Conservation (phyloP, 2,797 vertebrate species). For the Xiphophorus birchmanni region DNA sequence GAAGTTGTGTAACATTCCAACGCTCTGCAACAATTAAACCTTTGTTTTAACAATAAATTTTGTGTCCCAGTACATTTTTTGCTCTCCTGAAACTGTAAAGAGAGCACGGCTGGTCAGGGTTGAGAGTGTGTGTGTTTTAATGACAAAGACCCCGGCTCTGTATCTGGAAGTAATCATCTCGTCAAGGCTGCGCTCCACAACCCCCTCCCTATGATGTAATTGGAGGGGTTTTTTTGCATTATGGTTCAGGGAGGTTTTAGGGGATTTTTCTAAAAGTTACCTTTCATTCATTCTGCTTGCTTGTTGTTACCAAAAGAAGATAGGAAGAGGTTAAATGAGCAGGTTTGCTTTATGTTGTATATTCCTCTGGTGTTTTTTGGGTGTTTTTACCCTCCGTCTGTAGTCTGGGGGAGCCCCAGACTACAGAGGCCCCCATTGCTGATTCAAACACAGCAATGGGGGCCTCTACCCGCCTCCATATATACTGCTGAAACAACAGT, state of each 20-base stretch:
- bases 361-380: slow-evolving; percentile 10
- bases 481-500: slow-evolving; percentile 69
- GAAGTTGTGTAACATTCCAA: slow-evolving; percentile 48
- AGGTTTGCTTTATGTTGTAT: slow-evolving; percentile 2
- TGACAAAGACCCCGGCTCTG: slow-evolving; percentile 70
- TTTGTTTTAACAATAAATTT: slow-evolving; percentile 33
- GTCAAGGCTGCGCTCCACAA: slow-evolving; percentile 64
- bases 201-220: slow-evolving; percentile 83
- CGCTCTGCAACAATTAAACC: slow-evolving; percentile 28
- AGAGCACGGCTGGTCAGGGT: slow-evolving; percentile 4
- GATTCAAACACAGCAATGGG: slow-evolving; percentile 53
- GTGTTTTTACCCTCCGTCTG: slow-evolving; percentile 1
- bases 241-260: slow-evolving; percentile 47
- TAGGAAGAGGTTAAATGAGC: background rate
- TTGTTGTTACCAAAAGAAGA: background rate
- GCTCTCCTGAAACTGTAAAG: slow-evolving; percentile 43
- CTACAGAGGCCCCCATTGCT: no score
- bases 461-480: slow-evolving; percentile 63
- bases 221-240: slow-evolving; percentile 52
- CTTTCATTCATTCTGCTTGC: slow-evolving; percentile 49
- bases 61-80: slow-evolving; percentile 21
- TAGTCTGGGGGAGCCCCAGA: slow-evolving; percentile 49
- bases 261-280: slow-evolving; percentile 43
- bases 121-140: slow-evolving; percentile 44
- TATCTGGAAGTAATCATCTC: slow-evolving; percentile 85